Percentiles rank a stretch among this genome's conserved stretches.
Conservation (phyloP, 64 coral and sea anemone genomes). For the Anthopleura sola region DNA sequence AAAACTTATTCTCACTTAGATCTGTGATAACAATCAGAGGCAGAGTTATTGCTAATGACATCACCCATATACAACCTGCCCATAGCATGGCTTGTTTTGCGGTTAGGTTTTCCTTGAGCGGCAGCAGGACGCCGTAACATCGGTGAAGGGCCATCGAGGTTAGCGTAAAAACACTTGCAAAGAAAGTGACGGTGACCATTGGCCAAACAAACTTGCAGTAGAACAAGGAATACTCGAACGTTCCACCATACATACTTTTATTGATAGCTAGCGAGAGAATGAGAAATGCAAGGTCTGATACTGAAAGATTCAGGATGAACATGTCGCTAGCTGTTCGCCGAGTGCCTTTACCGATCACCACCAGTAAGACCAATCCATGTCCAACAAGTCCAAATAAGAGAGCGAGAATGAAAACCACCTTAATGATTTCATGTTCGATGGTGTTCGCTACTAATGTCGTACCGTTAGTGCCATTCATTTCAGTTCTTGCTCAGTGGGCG, state of each 20-base stretch:
- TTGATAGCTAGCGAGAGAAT: slow-evolving; percentile 54
- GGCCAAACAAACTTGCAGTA: slow-evolving; percentile 61
- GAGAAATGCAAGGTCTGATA: slow-evolving; percentile 51
- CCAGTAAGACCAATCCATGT: slow-evolving; percentile 46
- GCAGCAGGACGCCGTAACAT: slow-evolving; percentile 45
- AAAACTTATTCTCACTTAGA: slow-evolving; percentile 17
- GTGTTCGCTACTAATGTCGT: not conserved
- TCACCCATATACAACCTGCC: slow-evolving; percentile 37
- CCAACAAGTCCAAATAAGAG: slow-evolving; percentile 48
- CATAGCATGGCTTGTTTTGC: slow-evolving; percentile 36
- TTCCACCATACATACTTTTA: slow-evolving; percentile 8
- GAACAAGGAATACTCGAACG: slow-evolving; percentile 35
- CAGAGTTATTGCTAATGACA: slow-evolving; percentile 27
- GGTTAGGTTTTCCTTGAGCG: slow-evolving; percentile 37
- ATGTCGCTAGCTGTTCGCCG: slow-evolving; percentile 55
- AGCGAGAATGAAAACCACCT: slow-evolving; percentile 25
- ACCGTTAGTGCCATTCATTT: not conserved
- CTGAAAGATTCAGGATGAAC: slow-evolving; percentile 67
- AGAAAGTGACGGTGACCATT: slow-evolving; percentile 53
- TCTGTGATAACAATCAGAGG: slow-evolving; percentile 44
- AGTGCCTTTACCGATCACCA: slow-evolving; percentile 42
- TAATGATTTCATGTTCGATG: slow-evolving; percentile 29
- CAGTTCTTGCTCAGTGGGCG: not conserved
- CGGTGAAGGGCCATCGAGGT: slow-evolving; percentile 59
- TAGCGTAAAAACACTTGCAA: slow-evolving; percentile 60